Conservation (phyloP, 2,797 vertebrate species). For the Coranthus polyacanthus region DNA sequence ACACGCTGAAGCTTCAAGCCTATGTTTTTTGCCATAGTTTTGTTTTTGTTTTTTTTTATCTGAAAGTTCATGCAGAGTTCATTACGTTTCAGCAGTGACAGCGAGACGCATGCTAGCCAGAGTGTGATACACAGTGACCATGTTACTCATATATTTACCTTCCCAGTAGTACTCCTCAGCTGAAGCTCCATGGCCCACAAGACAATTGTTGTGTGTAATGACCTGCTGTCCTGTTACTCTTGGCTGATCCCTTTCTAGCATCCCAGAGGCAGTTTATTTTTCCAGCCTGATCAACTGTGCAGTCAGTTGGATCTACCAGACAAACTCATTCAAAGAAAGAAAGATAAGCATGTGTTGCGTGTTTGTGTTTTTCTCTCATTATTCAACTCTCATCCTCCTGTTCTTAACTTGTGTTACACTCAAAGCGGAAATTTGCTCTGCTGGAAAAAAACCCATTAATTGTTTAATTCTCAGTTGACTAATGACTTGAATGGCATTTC, state of each 20-base stretch:
- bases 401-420: conserved; percentile 45
- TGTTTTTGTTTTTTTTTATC: no score
- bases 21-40: no score
- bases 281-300: conserved; percentile 65
- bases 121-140: not conserved
- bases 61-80: conserved; percentile 22
- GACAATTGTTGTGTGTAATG: conserved; percentile 72
- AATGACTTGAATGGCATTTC: conserved; percentile 42
- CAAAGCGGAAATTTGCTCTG: conserved; percentile 43
- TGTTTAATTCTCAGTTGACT: conserved; percentile 53
- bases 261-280: conserved; percentile 67
- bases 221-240: conserved; percentile 70
- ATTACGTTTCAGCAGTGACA: conserved; percentile 4
- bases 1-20: no score
- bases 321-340: conserved; percentile 63
- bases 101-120: conserved; percentile 16
- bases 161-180: conserved; percentile 17
- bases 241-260: conserved; percentile 64
- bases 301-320: conserved; percentile 63
- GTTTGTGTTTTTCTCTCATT: conserved; percentile 7
- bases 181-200: conserved; percentile 41
- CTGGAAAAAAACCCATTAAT: conserved; percentile 50
- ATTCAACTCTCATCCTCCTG: conserved; percentile 38
- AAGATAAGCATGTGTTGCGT: no score
- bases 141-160: conserved; percentile 15